Base-by-base conservation (phyloP, 1,140 invertebrate species). In the Bombus pyrosoma region DNA sequence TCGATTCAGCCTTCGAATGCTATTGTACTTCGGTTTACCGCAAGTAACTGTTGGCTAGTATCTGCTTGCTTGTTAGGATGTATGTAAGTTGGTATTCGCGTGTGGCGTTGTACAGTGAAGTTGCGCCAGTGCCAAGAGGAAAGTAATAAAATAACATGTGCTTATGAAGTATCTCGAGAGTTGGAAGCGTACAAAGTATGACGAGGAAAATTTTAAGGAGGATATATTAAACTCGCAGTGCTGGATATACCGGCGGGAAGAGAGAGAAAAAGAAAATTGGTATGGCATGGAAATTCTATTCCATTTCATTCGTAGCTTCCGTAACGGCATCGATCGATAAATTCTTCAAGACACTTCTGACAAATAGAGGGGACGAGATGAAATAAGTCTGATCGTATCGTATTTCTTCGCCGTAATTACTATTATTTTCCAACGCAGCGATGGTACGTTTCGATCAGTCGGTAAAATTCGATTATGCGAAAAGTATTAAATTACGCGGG, bases 221-320 rank as follows among this genome's bases (percentile, higher is more conserved):
- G 74, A 73, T 43, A 43, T 32, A 32, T 43, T 32, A n/a, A 47
- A 47, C 41, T 32, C 13, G 3, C 28, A 32, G 15, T 15, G 0
- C 2, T 15, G 28, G 10, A 43, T 43, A 32, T n/a, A 10, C 13
- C 71, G 2, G 25, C 3, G 13, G 2, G 13, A 9, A 15, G 9
- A 68, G 1, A 22, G 66, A 37, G 15, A 32, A 15, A 73, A 32
- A 43, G 41, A 25, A 43, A 43, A 43, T n/a, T n/a, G 28, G 39
- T 41, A 32, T 73, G 18, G n/a, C 41, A 73, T 43, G 47, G 47
- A 76, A 76, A 76, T 76, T 76, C 43, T 76, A 57, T 57, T 76
- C 74, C 47, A 57, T 76, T 76, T 76, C 74, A 34, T 34, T 76
- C 10, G 47, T 12, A 37, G 74, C 8, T 73, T 32, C 41, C 71